Base-by-base conservation (phyloP, 2,797 vertebrate species). In the Sebastes hubbsi region DNA sequence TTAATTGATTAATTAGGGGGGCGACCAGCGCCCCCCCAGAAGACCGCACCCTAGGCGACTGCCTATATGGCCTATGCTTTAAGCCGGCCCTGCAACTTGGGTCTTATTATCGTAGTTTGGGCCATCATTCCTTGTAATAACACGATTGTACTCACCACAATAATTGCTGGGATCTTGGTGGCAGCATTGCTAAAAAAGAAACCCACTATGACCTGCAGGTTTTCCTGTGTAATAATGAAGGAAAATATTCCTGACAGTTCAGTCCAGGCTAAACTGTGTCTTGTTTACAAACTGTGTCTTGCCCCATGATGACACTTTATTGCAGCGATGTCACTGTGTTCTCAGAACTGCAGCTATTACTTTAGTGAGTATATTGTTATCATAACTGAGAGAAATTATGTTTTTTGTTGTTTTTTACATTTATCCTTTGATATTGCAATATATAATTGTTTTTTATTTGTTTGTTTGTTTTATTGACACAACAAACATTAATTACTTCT, bases 31-130 rank as follows among this genome's bases (percentile, higher is more conserved):
- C 16, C 42, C 16, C 42, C 42, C 42, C 1, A 20, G 16, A 46
- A 46, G 42, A 46, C 16, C 0, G 0, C 16, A 16, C 16, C 6
- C 16, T 46, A 46, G 42, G 42, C 16, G 14, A 18, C 42, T 6
- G 6, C 16, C 16, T 18, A 46, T 46, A 46, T 18, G 42, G 16
- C 42, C 42, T 46, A 46, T 18, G 42, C 42, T 7, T 46, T 46
- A 46, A 46, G 42, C 42, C 16, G 0, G 0, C 16, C 16, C 42
- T 46, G 42, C 18, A 29, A 38, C 6, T 16, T 22, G 3, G 42
- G 9, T 36, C 18, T 72, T 16, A 25, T 11, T 20, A 27, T 13
- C 0, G 2, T 27, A 8, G 3, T 67, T 52, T 10, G n/a, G 32
- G 32, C 14, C 30, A 59, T 36, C 29, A 32, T 30, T 42, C 6